Conservation (phyloP, 2,888 invertebrate genomes). For the Eremobia ochroleuca region DNA sequence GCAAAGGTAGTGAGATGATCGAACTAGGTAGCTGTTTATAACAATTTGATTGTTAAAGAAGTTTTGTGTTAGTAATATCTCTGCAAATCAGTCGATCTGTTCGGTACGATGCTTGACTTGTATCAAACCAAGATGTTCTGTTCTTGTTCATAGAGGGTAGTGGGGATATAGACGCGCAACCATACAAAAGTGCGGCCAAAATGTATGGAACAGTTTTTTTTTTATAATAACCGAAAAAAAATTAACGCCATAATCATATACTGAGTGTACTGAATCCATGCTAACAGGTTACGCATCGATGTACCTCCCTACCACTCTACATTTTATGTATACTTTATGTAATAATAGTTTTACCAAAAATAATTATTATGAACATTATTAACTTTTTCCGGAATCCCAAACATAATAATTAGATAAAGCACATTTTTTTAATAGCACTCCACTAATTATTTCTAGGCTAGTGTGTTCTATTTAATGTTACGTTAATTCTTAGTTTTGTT, state of each 20-base stretch:
- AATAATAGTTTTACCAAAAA: neutral
- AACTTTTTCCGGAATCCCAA: conserved; percentile 6
- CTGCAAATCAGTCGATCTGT: neutral
- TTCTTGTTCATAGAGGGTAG: neutral
- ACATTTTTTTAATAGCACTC: conserved; percentile 9
- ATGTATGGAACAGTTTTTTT: too few relatives aligned
- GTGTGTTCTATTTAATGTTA: neutral
- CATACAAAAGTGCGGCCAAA: too few relatives aligned
- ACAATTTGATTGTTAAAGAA: conserved; percentile 2
- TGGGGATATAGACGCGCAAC: too few relatives aligned
- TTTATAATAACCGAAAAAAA: too few relatives aligned
- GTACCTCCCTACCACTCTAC: too few relatives aligned
- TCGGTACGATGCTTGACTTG: neutral
- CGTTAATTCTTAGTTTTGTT: neutral
- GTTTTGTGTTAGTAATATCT: neutral
- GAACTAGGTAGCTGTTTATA: conserved; percentile 10
- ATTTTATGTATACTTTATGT: neutral
- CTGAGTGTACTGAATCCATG: too few relatives aligned
- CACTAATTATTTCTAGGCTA: conserved; percentile 2
- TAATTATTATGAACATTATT: neutral
- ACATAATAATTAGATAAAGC: neutral
- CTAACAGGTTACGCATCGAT: too few relatives aligned
- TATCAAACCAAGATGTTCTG: neutral
- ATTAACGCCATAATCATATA: too few relatives aligned
- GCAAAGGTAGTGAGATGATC: neutral